phyloP scores from a whole-genome alignment of 2,113 vertebrate species.

The Peromyscus maniculatus region DNA sequence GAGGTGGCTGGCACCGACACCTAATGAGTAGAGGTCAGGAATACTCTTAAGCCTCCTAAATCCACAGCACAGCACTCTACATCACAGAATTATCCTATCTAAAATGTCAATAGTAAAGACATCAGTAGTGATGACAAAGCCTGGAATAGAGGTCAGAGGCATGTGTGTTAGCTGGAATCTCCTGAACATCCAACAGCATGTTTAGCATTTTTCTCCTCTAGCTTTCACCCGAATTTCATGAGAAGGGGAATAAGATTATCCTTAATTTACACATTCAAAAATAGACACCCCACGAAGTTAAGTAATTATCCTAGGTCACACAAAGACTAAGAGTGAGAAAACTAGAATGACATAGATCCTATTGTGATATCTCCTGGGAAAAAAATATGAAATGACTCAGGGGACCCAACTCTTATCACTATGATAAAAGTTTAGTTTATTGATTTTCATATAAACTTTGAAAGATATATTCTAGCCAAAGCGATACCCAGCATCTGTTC shows the following conservation, averaged over 20 bases:
- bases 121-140: neutral
- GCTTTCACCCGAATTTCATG: neutral
- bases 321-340: neutral
- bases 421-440: neutral
- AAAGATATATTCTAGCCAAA: neutral
- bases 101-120: neutral
- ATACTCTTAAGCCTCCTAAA: neutral
- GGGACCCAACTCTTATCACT: neutral
- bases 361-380: neutral
- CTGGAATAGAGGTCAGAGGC: neutral
- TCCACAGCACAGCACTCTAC: neutral
- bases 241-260: neutral
- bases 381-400: constrained; percentile 2
- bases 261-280: neutral
- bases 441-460: neutral
- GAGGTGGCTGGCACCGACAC: neutral
- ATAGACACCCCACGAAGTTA: neutral
- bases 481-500: neutral
- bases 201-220: neutral
- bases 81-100: neutral
- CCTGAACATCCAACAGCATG: neutral
- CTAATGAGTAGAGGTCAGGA: neutral
- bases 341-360: neutral
- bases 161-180: neutral
- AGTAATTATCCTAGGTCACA: neutral